phyloP scores from a whole-genome alignment of 2,113 vertebrate species.

The Hepsetus odoe region DNA sequence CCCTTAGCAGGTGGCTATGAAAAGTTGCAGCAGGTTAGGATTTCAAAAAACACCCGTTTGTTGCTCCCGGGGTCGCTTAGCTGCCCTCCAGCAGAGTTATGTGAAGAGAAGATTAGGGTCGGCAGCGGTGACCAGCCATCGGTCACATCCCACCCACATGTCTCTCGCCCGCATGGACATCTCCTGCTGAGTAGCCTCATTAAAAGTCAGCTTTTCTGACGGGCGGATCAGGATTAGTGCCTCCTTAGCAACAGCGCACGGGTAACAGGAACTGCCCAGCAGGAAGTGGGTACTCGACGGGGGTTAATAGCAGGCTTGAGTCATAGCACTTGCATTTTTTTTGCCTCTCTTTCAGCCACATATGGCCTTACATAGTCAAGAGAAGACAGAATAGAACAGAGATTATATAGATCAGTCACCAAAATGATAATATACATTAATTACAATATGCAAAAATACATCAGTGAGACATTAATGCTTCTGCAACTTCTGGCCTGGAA shows the following conservation, averaged over 20 bases:
- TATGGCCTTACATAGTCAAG: not conserved
- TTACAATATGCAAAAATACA: too few species aligned
- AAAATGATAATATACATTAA: too few species aligned
- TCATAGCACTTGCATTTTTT: not conserved
- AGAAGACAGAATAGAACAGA: too few species aligned
- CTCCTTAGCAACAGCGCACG: not conserved
- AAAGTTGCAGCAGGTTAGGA: not conserved
- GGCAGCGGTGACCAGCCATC: not conserved
- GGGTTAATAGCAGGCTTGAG: not conserved
- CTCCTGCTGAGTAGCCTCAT: slow-evolving; percentile 32
- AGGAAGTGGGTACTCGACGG: not conserved
- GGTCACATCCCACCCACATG: not conserved
- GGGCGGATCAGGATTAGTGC: not conserved
- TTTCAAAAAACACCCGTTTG: not conserved
- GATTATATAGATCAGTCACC: too few species aligned
- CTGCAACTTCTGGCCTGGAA: too few species aligned
- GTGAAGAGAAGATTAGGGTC: slow-evolving; percentile 11
- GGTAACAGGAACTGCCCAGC: slow-evolving; percentile 1
- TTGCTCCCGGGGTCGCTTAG: not conserved
- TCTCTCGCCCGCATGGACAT: not conserved
- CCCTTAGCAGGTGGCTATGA: not conserved
- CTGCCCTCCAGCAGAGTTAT: slow-evolving; percentile 5
- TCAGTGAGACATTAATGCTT: too few species aligned
- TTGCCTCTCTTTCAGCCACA: not conserved
- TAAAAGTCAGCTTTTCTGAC: not conserved